Percentiles rank a stretch among this genome's conserved stretches.
Conservation (phyloP, 2,113 vertebrate species). For the Arizona elegans region DNA sequence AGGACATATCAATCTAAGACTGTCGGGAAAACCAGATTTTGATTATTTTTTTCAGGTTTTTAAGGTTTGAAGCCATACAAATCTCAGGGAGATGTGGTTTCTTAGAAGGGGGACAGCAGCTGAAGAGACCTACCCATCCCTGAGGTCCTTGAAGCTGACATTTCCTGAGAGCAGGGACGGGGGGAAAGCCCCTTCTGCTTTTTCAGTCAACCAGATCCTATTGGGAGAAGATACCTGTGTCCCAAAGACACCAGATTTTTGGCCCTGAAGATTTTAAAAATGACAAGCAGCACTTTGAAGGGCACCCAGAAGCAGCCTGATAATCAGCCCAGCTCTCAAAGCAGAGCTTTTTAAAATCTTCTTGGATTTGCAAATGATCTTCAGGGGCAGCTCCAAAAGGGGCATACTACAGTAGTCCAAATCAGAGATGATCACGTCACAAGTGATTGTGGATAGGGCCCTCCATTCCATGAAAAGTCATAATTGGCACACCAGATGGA, state of each 20-base stretch:
- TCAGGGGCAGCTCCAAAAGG: neutral
- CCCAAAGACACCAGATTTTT: neutral
- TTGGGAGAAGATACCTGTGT: neutral
- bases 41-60: too few relatives aligned
- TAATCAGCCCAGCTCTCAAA: neutral
- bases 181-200: neutral
- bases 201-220: neutral
- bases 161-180: neutral
- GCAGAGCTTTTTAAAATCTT: neutral
- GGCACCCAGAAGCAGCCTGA: neutral
- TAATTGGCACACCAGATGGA: neutral
- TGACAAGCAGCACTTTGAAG: neutral
- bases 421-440: neutral
- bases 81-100: neutral
- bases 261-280: neutral
- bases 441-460: neutral
- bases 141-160: neutral
- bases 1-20: neutral
- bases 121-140: neutral
- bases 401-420: neutral
- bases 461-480: neutral
- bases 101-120: neutral
- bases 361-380: neutral
- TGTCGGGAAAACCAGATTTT: neutral
- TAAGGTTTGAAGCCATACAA: neutral